A percentile compares a stretch with the other conserved stretches of the same genome.
These are phyloP conservation scores for Chymomyza amoena DNA, from an alignment of 2,888 invertebrate species.

Conservation along the genomic window DNA sequence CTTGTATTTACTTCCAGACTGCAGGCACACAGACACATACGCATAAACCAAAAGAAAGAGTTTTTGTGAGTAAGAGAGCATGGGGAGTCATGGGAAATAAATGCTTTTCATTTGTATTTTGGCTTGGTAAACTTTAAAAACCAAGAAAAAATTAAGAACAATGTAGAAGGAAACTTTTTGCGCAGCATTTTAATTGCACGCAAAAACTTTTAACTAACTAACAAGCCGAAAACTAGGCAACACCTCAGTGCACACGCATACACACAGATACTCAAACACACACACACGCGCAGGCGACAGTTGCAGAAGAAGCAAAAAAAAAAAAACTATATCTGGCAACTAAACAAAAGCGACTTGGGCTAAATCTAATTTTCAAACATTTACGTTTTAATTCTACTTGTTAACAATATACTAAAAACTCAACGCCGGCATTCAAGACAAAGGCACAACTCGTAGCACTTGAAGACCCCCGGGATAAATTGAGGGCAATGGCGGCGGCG, in stretches of 20 bases:
- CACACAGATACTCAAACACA: constrained; percentile 21
- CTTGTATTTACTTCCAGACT: constrained; percentile 59
- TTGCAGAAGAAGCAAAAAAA: constrained; percentile 10
- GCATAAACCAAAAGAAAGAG: constrained; percentile 10
- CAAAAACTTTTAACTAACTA: constrained; percentile 72
- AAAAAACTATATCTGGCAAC: constrained; percentile 3
- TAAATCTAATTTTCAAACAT: constrained; percentile 73
- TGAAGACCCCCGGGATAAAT: background rate
- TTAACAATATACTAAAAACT: constrained; percentile 57
- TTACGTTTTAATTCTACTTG: constrained; percentile 71
- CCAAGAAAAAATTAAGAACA: constrained; percentile 65
- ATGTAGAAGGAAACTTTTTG: constrained; percentile 65
- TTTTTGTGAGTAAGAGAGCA: background rate
- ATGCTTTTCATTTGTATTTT: constrained; percentile 66
- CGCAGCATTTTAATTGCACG: constrained; percentile 72
- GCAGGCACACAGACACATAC: constrained; percentile 30
- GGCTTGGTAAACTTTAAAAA: constrained; percentile 62
- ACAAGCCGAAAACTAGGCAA: constrained; percentile 70
- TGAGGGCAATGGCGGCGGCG: background rate
- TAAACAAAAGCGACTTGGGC: constrained; percentile 61
- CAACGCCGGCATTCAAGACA: background rate
- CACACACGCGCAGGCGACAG: constrained; percentile 6
- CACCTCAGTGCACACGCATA: constrained; percentile 62
- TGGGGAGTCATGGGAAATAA: constrained; percentile 38
- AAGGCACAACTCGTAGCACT: background rate